Percentiles rank a stretch among this genome's conserved stretches.
phyloP scores from a whole-genome alignment of 2,113 vertebrate genomes.

The Anguilla japonica region DNA sequence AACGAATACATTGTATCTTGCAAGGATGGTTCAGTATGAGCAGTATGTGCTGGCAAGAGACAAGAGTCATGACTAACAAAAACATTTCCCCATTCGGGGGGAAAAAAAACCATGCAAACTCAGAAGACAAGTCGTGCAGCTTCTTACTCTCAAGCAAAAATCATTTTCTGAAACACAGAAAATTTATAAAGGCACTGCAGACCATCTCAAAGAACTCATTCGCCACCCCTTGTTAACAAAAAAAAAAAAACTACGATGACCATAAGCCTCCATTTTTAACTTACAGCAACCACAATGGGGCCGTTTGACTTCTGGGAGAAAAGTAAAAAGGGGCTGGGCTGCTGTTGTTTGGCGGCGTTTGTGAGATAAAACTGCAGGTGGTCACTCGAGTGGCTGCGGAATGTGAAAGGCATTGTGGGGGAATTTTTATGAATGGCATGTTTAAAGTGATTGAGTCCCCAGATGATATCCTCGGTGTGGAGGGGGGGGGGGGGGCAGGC shows the following conservation, averaged over 20 bases:
- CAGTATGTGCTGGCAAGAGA: background rate
- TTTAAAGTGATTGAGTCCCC: background rate
- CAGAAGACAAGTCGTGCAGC: background rate
- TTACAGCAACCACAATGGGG: background rate
- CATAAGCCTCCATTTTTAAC: background rate
- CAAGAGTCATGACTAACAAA: background rate
- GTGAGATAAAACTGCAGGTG: background rate
- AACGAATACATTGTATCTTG: background rate
- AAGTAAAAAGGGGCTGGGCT: background rate
- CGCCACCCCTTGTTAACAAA: background rate
- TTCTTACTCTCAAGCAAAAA: background rate
- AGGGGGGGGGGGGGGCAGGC: no score
- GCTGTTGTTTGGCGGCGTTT: background rate
- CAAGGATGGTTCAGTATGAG: background rate
- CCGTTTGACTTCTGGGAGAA: background rate
- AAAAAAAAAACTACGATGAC: background rate
- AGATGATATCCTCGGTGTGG: background rate
- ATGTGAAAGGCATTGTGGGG: background rate
- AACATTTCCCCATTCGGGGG: background rate
- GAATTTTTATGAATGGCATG: background rate
- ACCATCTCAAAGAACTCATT: background rate
- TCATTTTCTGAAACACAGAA: background rate
- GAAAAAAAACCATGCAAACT: background rate
- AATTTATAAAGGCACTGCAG: background rate
- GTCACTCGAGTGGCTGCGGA: background rate